phyloP scores from a whole-genome alignment of 1,140 invertebrate genomes.

The Drosophila serrata region DNA sequence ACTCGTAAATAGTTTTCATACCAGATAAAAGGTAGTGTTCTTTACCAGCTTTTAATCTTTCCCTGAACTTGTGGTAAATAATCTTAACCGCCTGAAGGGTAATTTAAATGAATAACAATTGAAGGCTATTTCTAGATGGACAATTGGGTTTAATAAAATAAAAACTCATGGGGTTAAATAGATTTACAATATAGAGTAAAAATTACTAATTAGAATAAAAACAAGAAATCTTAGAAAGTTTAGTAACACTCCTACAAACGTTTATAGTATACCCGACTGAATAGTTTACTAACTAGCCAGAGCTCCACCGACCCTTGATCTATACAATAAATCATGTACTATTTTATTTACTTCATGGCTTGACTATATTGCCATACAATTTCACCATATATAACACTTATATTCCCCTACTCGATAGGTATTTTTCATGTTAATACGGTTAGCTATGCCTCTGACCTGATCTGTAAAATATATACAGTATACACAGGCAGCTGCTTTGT shows the following conservation, averaged over 20 bases:
- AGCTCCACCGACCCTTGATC: not conserved
- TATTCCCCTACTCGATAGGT: not conserved
- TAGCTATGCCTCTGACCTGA: conserved; percentile 24
- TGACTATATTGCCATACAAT: not conserved
- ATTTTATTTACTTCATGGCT: not conserved
- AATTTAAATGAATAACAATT: conserved; percentile 4
- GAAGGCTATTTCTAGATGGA: not conserved
- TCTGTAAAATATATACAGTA: conserved; percentile 24
- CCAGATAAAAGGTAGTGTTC: conserved; percentile 19
- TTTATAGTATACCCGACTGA: not conserved
- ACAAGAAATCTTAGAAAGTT: no score
- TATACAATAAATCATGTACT: not conserved
- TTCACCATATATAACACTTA: not conserved
- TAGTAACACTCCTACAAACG: no score
- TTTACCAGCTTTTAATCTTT: not conserved
- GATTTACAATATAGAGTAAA: no score
- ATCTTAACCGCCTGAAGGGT: conserved; percentile 2
- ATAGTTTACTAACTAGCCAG: not conserved
- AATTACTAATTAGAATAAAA: no score
- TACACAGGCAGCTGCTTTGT: conserved; percentile 27
- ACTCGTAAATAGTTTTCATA: conserved; percentile 54
- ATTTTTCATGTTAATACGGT: conserved; percentile 2
- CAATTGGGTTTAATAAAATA: not conserved
- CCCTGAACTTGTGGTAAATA: conserved; percentile 55
- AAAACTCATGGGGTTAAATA: no score